phyloP scores from a whole-genome alignment of 2,888 invertebrate species.

The Sphaeridia pumilis region DNA sequence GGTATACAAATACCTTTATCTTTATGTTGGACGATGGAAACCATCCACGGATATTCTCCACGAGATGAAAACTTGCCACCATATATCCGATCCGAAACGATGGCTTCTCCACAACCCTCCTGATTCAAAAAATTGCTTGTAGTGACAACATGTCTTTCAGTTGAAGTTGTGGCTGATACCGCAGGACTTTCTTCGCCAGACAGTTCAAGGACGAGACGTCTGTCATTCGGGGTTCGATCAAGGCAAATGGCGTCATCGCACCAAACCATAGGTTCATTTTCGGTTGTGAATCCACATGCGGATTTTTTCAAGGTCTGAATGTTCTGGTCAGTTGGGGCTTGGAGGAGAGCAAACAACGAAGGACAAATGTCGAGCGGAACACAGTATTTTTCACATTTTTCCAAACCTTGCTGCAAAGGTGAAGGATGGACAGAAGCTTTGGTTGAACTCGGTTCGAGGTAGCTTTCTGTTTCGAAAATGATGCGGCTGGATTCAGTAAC shows the following conservation, averaged over 20 bases:
- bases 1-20: too few species aligned
- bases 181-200: too few species aligned
- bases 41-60: conserved; percentile 20
- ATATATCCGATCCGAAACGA: conserved; percentile 12
- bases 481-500: not conserved
- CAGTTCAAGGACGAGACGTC: too few species aligned
- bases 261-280: conserved; percentile 15
- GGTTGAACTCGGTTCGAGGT: too few species aligned
- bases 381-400: conserved; percentile 12
- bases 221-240: not conserved
- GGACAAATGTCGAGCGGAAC: conserved; percentile 15
- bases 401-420: too few species aligned
- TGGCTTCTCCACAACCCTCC: conserved; percentile 11
- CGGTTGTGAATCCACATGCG: conserved; percentile 16
- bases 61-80: conserved; percentile 9
- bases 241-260: conserved; percentile 15
- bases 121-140: too few species aligned
- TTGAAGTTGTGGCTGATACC: too few species aligned
- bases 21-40: conserved; percentile 1
- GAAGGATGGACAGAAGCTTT: too few species aligned
- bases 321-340: conserved; percentile 9
- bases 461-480: not conserved
- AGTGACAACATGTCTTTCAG: too few species aligned
- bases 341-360: conserved; percentile 2
- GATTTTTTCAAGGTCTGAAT: conserved; percentile 7